Percentiles rank a stretch among this genome's conserved stretches.
Conservation (phyloP, 2,888 invertebrate genomes). For the Platerodrilus igneus region DNA sequence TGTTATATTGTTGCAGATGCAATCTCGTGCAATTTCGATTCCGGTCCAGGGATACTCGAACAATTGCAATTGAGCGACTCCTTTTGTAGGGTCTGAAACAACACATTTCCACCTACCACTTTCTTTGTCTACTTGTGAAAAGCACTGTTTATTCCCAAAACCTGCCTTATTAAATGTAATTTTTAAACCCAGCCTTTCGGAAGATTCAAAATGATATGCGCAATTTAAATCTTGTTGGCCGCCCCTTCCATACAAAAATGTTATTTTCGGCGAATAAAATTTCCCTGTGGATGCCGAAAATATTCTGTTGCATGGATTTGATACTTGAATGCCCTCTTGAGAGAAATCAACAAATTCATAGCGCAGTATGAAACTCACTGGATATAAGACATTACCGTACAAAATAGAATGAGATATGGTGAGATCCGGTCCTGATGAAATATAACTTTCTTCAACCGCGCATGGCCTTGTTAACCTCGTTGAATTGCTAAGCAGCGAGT, state of each 20-base stretch:
- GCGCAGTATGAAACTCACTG: constrained; percentile 70
- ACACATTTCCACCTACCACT: constrained; percentile 65
- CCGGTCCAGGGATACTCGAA: constrained; percentile 68
- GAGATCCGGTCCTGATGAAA: constrained; percentile 69
- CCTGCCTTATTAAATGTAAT: constrained; percentile 64
- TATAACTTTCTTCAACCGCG: constrained; percentile 68
- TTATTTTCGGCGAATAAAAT: constrained; percentile 72
- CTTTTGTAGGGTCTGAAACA: constrained; percentile 38
- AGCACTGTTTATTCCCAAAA: constrained; percentile 66
- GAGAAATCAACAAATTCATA: constrained; percentile 80
- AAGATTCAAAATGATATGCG: constrained; percentile 69
- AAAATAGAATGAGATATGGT: constrained; percentile 71
- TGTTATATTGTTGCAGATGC: constrained; percentile 66
- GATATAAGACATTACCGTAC: constrained; percentile 75
- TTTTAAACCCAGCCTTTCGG: constrained; percentile 63
- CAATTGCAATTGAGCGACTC: constrained; percentile 45
- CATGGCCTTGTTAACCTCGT: constrained; percentile 70
- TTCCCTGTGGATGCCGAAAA: constrained; percentile 51
- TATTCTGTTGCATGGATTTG: constrained; percentile 61
- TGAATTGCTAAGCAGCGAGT: constrained; percentile 66
- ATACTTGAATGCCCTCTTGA: constrained; percentile 61
- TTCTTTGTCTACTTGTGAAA: constrained; percentile 61
- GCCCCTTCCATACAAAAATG: constrained; percentile 78
- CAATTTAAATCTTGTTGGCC: constrained; percentile 73
- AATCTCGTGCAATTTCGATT: constrained; percentile 64